Base-by-base conservation (phyloP, 2,797 vertebrate species). In the Percopsis omiscomaycus region DNA sequence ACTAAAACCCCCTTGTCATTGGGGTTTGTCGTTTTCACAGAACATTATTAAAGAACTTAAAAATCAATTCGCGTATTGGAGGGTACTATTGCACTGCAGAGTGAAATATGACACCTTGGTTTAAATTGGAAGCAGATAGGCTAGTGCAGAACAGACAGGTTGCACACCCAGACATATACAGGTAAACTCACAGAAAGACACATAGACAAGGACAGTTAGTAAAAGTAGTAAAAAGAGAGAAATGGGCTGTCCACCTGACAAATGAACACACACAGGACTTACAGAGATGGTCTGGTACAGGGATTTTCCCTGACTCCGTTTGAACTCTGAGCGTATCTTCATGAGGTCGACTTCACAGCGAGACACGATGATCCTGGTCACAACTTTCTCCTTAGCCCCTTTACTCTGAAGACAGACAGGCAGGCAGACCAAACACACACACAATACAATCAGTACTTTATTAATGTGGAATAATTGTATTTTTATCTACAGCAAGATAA, bases 261-360 rank as follows among this genome's bases (percentile, higher is more conserved):
- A 37, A 37, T 37, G 5, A 37, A 37, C 32, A 37, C 9, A 10
- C 8, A 59, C 44, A 14, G 57, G 48, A 89, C 92, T 92, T 85
- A 96, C 97, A 86, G 92, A 76, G 69, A 98, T 95, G 75, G 90
- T 95, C 74, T 95, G 93, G 81, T 95, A 94, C 69, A 99, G 91
- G 2, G 96, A 96, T 82, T 88, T 94, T 49, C 92, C 92, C 0
- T 95, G 91, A 68, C 95, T 94, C 73, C 77, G 93, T 93, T 96
- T 99, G 85, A 97, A 99, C 88, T 98, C 94, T 9, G 91, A 89
- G 67, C 96, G 91, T 81, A 99, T 95, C 87, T 95, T 96, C 89
- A 96, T 89, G 91, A 98, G 94, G 88, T 99, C 97, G 2, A 96
- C 91, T 84, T 99, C 96, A 0, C 93, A 94, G 73, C 97, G 95